Conservation (phyloP, 2,888 invertebrate species). For the Chrysomela aeneicollis region DNA sequence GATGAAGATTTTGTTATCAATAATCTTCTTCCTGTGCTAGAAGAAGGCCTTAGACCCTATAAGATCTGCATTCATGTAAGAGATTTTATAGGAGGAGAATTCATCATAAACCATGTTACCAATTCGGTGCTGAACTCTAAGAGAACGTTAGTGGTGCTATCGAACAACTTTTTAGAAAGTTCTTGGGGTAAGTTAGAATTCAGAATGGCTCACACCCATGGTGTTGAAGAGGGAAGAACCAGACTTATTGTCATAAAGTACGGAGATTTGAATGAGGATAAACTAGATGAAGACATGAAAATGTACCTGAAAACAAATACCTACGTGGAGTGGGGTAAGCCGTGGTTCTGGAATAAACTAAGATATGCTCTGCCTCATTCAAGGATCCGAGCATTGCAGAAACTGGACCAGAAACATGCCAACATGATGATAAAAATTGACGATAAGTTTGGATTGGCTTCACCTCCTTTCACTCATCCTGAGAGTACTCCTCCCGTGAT, state of each 20-base stretch:
- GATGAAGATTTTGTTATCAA: slow-evolving; percentile 76
- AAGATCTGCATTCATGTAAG: slow-evolving; percentile 77
- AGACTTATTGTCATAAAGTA: slow-evolving; percentile 78
- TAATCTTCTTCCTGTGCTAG: slow-evolving; percentile 71
- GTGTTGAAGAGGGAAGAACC: slow-evolving; percentile 72
- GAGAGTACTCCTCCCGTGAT: slow-evolving; percentile 41
- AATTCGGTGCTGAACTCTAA: slow-evolving; percentile 75
- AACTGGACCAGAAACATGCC: slow-evolving; percentile 44
- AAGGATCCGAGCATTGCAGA: slow-evolving; percentile 37
- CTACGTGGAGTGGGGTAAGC: slow-evolving; percentile 83
- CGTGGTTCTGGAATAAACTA: slow-evolving; percentile 83
- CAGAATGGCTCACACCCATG: slow-evolving; percentile 75
- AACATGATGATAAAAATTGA: slow-evolving; percentile 51
- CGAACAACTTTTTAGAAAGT: slow-evolving; percentile 76
- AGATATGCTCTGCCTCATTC: slow-evolving; percentile 75
- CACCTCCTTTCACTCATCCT: slow-evolving; percentile 59
- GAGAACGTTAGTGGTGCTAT: slow-evolving; percentile 74
- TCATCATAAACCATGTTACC: slow-evolving; percentile 76
- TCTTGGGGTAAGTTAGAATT: slow-evolving; percentile 82
- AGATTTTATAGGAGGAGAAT: slow-evolving; percentile 78
- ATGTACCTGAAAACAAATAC: slow-evolving; percentile 79
- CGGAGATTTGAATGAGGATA: slow-evolving; percentile 70
- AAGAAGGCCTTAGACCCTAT: slow-evolving; percentile 69
- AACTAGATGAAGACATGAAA: slow-evolving; percentile 72
- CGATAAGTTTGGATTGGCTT: slow-evolving; percentile 46